Conservation (phyloP, 2,888 invertebrate genomes). For the Uropetala carovei region DNA sequence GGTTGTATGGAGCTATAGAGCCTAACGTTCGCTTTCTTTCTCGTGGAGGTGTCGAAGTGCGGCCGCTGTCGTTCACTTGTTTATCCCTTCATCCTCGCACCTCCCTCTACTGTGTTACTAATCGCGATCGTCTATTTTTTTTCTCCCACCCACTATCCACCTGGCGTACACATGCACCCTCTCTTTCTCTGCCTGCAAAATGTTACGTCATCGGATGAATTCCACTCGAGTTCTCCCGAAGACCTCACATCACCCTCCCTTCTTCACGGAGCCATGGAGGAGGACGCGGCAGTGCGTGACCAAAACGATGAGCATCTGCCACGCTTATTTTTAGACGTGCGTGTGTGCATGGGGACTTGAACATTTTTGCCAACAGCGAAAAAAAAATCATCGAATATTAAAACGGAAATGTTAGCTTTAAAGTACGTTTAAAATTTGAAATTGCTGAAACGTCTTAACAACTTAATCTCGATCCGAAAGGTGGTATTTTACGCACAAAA, state of each 20-base stretch:
- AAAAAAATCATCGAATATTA: too few species aligned
- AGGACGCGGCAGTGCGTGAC: neutral
- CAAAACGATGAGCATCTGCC: neutral
- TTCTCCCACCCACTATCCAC: neutral
- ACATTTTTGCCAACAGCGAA: too few species aligned
- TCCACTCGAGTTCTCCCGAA: constrained; percentile 20
- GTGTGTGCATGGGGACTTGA: too few species aligned
- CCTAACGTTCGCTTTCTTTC: neutral
- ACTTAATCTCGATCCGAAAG: too few species aligned
- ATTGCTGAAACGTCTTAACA: too few species aligned
- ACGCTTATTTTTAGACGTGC: too few species aligned
- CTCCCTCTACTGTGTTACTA: neutral
- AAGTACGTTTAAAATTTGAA: too few species aligned
- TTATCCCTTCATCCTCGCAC: neutral
- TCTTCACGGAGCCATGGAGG: neutral
- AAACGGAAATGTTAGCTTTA: too few species aligned
- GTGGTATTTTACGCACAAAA: too few species aligned
- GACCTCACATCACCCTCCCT: neutral
- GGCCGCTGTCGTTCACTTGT: neutral
- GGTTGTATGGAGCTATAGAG: neutral
- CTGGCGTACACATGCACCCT: neutral
- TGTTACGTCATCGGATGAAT: constrained; percentile 9
- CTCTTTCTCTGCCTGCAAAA: neutral
- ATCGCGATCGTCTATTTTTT: neutral
- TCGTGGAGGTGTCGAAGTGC: neutral